Evolutionary conservation across 2,113 vertebrate species (phyloP).

Genomic region (Aix galericulata): DNA sequence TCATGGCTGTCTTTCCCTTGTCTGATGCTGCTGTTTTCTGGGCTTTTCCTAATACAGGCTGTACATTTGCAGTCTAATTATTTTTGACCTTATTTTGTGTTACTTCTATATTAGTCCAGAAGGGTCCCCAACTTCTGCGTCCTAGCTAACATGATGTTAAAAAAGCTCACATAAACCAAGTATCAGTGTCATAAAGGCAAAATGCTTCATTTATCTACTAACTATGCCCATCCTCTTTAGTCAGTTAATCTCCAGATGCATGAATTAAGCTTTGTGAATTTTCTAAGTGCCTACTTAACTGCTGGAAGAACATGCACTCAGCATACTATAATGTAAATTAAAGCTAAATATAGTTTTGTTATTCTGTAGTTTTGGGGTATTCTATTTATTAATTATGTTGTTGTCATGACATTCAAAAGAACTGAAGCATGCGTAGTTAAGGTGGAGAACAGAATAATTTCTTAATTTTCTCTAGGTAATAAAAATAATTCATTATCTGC

Average conservation of each 20-base stretch:
- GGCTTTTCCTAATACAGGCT: neutral
- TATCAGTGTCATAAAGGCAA: neutral
- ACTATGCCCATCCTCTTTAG: neutral
- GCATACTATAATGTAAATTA: neutral
- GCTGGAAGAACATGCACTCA: neutral
- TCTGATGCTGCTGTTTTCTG: neutral
- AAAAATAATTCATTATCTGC: neutral
- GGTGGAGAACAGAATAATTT: neutral
- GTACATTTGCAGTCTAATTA: neutral
- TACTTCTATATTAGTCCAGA: neutral
- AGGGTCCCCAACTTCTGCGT: neutral
- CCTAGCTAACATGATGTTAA: neutral
- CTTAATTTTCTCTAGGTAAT: neutral
- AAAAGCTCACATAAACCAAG: neutral
- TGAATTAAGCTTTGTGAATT: neutral
- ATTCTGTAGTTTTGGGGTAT: neutral
- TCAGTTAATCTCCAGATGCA: neutral
- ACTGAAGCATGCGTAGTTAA: neutral
- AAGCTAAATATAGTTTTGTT: neutral
- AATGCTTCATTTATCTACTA: rapidly evolving
- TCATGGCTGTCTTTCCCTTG: neutral
- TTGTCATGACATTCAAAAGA: neutral
- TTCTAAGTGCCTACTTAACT: neutral
- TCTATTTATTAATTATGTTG: neutral
- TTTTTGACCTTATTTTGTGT: neutral